Evolutionary conservation across 2,113 vertebrate genomes (phyloP).

Genomic region (Cyanoderma ruficeps): DNA sequence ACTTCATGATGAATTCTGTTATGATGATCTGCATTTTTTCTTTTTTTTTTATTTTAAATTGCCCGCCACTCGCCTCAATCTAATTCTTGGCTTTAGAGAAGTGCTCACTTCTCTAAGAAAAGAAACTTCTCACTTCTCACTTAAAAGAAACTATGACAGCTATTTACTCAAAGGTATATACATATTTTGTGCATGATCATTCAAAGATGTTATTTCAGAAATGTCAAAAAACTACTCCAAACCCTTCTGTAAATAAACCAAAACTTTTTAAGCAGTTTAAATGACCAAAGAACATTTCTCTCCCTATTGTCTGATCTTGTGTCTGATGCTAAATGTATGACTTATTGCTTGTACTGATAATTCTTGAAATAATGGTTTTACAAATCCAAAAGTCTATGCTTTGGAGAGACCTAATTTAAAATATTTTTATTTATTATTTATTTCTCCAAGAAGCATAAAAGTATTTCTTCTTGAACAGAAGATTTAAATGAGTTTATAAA

Average conservation of each 20-base stretch:
- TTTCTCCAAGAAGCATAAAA: not conserved
- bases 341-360: not conserved
- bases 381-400: not conserved
- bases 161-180: not conserved
- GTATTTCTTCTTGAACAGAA: not conserved
- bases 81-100: not conserved
- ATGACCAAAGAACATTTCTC: not conserved
- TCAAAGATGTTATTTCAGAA: not conserved
- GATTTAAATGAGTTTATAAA: not conserved
- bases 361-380: not conserved
- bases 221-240: rapidly evolving
- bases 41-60: not conserved
- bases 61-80: not conserved
- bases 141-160: not conserved
- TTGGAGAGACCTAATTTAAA: not conserved
- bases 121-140: not conserved
- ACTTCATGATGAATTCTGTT: not conserved
- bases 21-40: not conserved
- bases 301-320: not conserved
- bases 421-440: not conserved
- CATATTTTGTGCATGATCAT: not conserved
- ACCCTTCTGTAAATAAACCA: not conserved
- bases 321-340: not conserved
- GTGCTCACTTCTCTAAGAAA: not conserved
- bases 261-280: not conserved